Base-by-base conservation (phyloP, 2,797 vertebrate genomes). In the Sternarchorhynchus goeldii region DNA sequence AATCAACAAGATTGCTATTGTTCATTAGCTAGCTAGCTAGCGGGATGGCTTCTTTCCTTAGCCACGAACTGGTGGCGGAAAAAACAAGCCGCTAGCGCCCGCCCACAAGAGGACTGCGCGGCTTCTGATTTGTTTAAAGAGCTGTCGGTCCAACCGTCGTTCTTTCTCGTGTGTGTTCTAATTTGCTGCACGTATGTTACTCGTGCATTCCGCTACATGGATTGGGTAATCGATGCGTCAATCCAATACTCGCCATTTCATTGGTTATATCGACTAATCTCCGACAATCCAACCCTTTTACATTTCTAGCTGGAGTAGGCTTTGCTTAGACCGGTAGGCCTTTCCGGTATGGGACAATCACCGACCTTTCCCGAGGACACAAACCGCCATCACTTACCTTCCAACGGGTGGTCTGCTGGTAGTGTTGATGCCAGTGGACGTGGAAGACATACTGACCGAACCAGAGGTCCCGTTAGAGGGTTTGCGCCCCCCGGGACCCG, bases 291-390 rank as follows among this genome's bases (percentile, higher is more conserved):
- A 69, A 6, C 12, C 45, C 10, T 50, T 14, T 50, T 50, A 50
- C 45, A 1, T 50, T 50, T 50, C 45, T 50, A 12, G 45, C 34
- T 4, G 16, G 3, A 2, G 25, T 25, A 25, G 20, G 6, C 17
- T n/a, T 16, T 34, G n/a, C 88, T 80, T 90, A 89, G 88, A 92
- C 92, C 92, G 93, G 92, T 93, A 94, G 93, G 93, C 92, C 93
- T 88, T 83, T 25, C 31, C 82, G 56, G 60, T 82, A 78, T 70
- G 83, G 79, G 81, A 77, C 80, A 84, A 90, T 87, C 92, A 91
- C 25, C 92, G 90, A 86, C 81, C 85, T 93, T 81, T 88, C 88
- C 87, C 88, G 21, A 41, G 0, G n/a, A 12, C 6, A 21, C 14
- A 6, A 21, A 3, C 25, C 25, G 57, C 63, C 17, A 6, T 12